Percentiles rank a stretch among this genome's conserved stretches.
phyloP scores from a whole-genome alignment of 1,140 invertebrate species.

The Trichomalopsis sarcophagae region DNA sequence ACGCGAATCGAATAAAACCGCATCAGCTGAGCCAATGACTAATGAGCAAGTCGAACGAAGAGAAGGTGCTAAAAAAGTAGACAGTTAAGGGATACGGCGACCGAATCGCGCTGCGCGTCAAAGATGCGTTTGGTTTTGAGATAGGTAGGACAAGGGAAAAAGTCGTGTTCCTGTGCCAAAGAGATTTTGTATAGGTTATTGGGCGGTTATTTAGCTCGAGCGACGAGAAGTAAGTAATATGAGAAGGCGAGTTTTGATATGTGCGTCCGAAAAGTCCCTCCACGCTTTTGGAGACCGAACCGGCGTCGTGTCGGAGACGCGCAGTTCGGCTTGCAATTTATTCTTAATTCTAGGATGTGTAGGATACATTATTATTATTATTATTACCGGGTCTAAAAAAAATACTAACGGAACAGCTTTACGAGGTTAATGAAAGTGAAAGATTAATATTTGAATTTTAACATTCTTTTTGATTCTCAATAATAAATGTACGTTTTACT shows the following conservation, averaged over 20 bases:
- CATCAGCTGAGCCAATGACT: no score
- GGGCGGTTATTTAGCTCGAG: neutral
- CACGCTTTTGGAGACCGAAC: neutral
- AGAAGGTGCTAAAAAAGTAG: slow-evolving; percentile 13
- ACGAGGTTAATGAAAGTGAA: neutral
- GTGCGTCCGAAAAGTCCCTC: slow-evolving; percentile 17
- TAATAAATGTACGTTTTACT: neutral
- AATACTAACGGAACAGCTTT: neutral
- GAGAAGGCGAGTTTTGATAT: slow-evolving; percentile 10
- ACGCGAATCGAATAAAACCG: neutral
- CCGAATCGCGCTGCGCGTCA: neutral
- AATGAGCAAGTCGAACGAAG: no score
- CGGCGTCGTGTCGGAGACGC: neutral
- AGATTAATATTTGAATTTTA: neutral
- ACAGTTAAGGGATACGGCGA: neutral
- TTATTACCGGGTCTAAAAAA: neutral
- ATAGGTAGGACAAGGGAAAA: neutral
- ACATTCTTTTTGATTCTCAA: neutral
- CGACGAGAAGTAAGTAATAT: neutral
- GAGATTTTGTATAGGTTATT: neutral
- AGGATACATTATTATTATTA: neutral
- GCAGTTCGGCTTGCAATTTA: neutral
- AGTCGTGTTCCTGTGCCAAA: slow-evolving; percentile 22
- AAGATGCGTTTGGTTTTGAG: neutral
- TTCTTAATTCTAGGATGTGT: neutral